Base-by-base conservation (phyloP, 2,888 invertebrate species). In the Drosophila yooni region DNA sequence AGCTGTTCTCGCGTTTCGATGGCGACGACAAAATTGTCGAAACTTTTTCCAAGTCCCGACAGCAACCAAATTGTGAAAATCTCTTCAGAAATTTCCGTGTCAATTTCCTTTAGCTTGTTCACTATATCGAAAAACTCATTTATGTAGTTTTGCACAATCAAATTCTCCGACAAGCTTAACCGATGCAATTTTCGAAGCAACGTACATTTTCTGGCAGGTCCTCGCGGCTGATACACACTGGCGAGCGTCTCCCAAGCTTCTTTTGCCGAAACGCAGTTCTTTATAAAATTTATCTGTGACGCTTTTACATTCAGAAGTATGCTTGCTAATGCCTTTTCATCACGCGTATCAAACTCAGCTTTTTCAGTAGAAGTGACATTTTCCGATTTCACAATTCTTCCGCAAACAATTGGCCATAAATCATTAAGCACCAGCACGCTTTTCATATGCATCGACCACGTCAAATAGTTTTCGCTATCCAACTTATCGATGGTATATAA, bases 361-460 rank as follows among this genome's bases (percentile, higher is more conserved):
- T 27, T 29, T 54, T 38, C 56, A 18, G 48, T 36, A 2, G 11
- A 29, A 11, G 29, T 54, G 21, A 21, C 56, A 25, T n/a, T 29
- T 54, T 54, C 36, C 11, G 46, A 29, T 36, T 54, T 63, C 3
- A 63, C 54, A 2, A 43, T 10, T 63, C 38, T 54, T 13, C 63
- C 56, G 48, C 63, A 50, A 13, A 56, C 54, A n/a, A 63, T 27
- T 33, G 63, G 29, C 63, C 63, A 63, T 21, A 56, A 15, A 15
- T 36, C 15, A 36, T 18, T 36, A 15, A 18, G 25, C 15, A 48
- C 25, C 15, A 27, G 48, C 48, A 13, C 25, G 18, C 52, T 21
- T 34, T 34, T 53, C 36, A 59, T 66, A 15, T 66, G 66, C 4
- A 66, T 31, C 15, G 31, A 36, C 59, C 66, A 66, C 18, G 25